Percentiles rank a stretch among this genome's conserved stretches.
These are phyloP conservation scores for Chascanopsetta lugubris DNA, from an alignment of 2,113 vertebrate genomes.

Conservation along the genomic window DNA sequence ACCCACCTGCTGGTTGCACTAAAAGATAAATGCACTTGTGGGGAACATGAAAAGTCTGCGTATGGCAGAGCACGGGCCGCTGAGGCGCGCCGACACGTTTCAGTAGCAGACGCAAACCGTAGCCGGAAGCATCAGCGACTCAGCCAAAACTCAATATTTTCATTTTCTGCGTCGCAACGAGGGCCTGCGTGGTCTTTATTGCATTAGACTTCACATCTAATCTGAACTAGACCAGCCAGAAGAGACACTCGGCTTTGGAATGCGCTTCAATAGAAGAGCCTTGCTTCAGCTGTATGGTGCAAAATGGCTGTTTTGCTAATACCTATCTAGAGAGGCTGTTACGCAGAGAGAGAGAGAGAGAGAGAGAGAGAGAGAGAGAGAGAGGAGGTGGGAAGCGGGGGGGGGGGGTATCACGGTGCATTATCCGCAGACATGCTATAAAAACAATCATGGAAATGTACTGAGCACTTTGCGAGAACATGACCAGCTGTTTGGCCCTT, in stretches of 20 bases:
- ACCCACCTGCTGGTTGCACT: too few species aligned
- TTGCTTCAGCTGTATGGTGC: conserved; percentile 59
- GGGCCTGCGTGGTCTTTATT: conserved; percentile 35
- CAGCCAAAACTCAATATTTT: too few species aligned
- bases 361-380: too few species aligned
- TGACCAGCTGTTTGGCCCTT: conserved; percentile 63
- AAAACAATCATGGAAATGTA: conserved; percentile 61
- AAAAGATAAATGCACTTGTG: too few species aligned
- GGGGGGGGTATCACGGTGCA: conserved; percentile 46
- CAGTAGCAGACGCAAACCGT: too few species aligned
- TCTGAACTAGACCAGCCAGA: conserved; percentile 54
- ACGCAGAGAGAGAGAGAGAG: too few species aligned
- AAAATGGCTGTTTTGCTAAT: conserved; percentile 59
- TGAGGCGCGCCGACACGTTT: too few species aligned
- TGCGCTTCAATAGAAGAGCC: conserved; percentile 54
- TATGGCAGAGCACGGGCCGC: too few species aligned
- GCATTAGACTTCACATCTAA: conserved; percentile 50
- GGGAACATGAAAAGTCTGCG: too few species aligned
- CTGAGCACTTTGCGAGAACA: conserved; percentile 42
- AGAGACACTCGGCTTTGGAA: conserved; percentile 60
- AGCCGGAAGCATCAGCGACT: too few species aligned
- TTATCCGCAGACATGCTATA: conserved; percentile 41
- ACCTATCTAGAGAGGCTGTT: conserved; percentile 51
- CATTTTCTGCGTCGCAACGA: conserved; percentile 18
- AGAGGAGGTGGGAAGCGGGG: too few species aligned